Percentiles rank a stretch among this genome's conserved stretches.
Evolutionary conservation across 2,888 invertebrate genomes (phyloP).

Genomic region (Harpagoxenus sublaevis): DNA sequence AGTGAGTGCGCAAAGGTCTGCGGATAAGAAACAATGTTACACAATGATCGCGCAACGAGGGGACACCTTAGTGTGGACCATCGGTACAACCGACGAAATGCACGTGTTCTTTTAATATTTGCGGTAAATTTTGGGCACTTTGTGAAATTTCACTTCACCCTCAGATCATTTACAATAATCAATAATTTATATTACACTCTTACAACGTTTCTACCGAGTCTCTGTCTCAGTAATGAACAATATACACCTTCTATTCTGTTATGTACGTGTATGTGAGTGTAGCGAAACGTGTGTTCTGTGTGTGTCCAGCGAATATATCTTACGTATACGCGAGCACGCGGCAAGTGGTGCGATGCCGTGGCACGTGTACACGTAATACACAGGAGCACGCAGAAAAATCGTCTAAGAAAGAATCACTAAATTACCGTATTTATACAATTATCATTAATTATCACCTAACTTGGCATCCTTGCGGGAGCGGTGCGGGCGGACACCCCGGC

Average conservation of each 20-base stretch:
- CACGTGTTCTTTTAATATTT: slow-evolving; percentile 69
- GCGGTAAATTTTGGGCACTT: slow-evolving; percentile 84
- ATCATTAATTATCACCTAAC: slow-evolving; percentile 95
- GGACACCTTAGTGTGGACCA: slow-evolving; percentile 75
- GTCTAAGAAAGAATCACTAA: slow-evolving; percentile 78
- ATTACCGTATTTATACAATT: slow-evolving; percentile 83
- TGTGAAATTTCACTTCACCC: slow-evolving; percentile 85
- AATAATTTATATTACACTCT: slow-evolving; percentile 83
- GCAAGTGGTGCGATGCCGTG: not conserved
- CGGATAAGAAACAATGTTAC: not conserved
- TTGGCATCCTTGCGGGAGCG: slow-evolving; percentile 92
- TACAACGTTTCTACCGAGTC: slow-evolving; percentile 79
- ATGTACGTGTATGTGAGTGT: slow-evolving; percentile 67
- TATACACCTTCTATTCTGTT: slow-evolving; percentile 68
- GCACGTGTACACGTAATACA: slow-evolving; percentile 54
- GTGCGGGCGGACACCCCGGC: slow-evolving; percentile 87
- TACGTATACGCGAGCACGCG: slow-evolving; percentile 66
- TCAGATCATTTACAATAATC: slow-evolving; percentile 84
- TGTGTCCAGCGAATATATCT: slow-evolving; percentile 21
- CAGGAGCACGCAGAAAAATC: slow-evolving; percentile 65
- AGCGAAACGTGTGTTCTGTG: slow-evolving; percentile 56
- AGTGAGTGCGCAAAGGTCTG: not conserved
- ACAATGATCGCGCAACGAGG: slow-evolving; percentile 64
- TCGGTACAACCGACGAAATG: slow-evolving; percentile 75
- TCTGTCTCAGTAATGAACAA: slow-evolving; percentile 79